Evolutionary conservation across 2,888 invertebrate genomes (phyloP), one percentile per base, ranked within the genome.

Genomic region (Pilophorus perplexus): DNA sequence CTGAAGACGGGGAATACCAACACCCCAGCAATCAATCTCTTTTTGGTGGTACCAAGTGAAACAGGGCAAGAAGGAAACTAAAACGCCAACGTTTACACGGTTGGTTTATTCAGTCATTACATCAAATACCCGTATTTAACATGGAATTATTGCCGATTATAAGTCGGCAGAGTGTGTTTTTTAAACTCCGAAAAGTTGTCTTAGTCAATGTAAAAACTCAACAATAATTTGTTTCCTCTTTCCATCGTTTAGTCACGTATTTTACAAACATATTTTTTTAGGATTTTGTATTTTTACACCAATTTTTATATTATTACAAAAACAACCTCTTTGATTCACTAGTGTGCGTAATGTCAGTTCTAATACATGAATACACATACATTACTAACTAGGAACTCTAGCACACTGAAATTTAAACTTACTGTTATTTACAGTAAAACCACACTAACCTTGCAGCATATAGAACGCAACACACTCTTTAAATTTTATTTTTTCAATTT

Each of bases 201-300:
- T 70, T 72, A 71, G 71, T 72, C 71, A 70, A 70, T 71, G 72
- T 72, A 72, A 72, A 72, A 73, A 72, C 71, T 70, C 71, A 71
- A 72, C 72, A 72, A 71, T 70, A 70, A 71, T 46, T 69, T 62
- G 48, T 37, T 20, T 33, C 28, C 18, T 70, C 60, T 66, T 37
- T n/a, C n/a, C n/a, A n/a, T 68, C 66, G 67, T 69, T 67, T 68
- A 70, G 69, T 59, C 59, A 27, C 40, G 20, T 68, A 64, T 18
- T 54, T 62, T 62, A 44, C 64, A 64, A 64, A 55, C 46, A 50
- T 44, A 46, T 28, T 64, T 67, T 67, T 37, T 44, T 54, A 54
- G 42, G 27, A 20, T 57, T 68, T 46, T 60, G 66, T 59, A 40
- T 67, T 66, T 52, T 66, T 68, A 62, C 44, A 48, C 62, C 64